Evolutionary conservation across 2,797 vertebrate species (phyloP), one percentile per base, ranked within the genome.

Genomic region (Paratrypauchen microcephalus): DNA sequence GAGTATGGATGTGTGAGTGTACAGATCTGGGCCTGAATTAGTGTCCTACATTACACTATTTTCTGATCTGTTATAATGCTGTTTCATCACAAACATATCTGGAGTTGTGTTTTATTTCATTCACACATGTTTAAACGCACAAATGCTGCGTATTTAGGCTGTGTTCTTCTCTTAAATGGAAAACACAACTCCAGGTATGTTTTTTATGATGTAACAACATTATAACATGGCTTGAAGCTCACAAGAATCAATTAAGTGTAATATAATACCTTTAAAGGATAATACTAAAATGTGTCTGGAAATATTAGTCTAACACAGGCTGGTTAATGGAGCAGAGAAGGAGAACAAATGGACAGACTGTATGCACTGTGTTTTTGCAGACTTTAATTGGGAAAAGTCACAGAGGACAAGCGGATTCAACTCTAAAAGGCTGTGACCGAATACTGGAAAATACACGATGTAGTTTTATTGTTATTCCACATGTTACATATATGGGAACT

Each of bases 281-380:
- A 87, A 81, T 74, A 86, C 83, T 90, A 89, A 89, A 90, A 90
- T 72, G 81, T 84, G 87, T 57, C 70, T 86, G 83, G 87, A 90
- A 90, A 89, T 89, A 90, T 88, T 86, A 73, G 72, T 83, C 81
- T 72, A 83, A 83, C 78, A 74, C 84, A 82, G 83, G 75, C 48
- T 88, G 87, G 88, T 88, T 84, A 86, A 87, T 80, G 86, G 70
- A 66, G 64, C 30, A 0, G 47, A 24, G 36, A 68, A 28, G 21
- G 62, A 75, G 61, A 41, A 50, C 63, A 12, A 69, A 73, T 48
- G 69, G 45, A 64, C 61, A 52, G 13, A 30, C 66, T 45, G 39
- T 52, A 23, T 48, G 24, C 5, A 45, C 21, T 24, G 41, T 50
- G 16, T 30, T 67, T 41, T 23, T 18, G 65, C 7, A 18, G 32